Evolutionary conservation across 2,797 vertebrate species (phyloP), one percentile per base, ranked within the genome.

Genomic region (Smutsia gigantea): DNA sequence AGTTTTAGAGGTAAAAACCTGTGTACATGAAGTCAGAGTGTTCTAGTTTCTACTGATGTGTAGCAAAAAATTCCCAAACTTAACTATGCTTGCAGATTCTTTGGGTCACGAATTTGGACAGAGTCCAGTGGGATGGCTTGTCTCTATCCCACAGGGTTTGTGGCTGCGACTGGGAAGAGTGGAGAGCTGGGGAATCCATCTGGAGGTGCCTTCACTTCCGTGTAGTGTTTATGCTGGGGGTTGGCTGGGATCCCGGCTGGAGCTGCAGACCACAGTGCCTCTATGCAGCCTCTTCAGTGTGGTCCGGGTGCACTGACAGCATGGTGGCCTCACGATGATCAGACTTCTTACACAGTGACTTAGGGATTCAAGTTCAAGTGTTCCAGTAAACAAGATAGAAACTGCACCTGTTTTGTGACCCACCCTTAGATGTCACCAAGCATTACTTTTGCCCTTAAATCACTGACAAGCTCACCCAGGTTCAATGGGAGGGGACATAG

Each of bases 1-100:
- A 27, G n/a, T 75, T 90, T 94, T 90, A 75, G 96, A 94, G 85
- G 25, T 83, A 55, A 94, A 66, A 78, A 61, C 74, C 15, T 92
- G 34, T 88, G 53, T 86, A 68, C 19, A 7, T 74, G 12, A 69
- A 87, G 29, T 85, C 84, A 77, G 29, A 85, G 34, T 46, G 15
- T 66, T 95, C 49, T 63, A 71, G 1, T 92, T 87, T 74, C n/a
- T 61, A 39, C 29, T 63, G 53, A 74, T 42, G 31, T 92, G 31
- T 83, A 34, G 88, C 82, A 96, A 82, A 64, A 15, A 27, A 42
- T 27, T 25, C 61, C 37, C 42, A 78, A 39, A 75, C 13, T 92
- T 84, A 39, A 39, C 6, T 68, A 49, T 61, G n/a, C 12, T 87
- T 51, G 21, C 2, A 10, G 49, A 59, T 83, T 94, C 18, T 53